Base-by-base conservation (phyloP, 2,888 invertebrate genomes). In the Orthonevra nobilis region DNA sequence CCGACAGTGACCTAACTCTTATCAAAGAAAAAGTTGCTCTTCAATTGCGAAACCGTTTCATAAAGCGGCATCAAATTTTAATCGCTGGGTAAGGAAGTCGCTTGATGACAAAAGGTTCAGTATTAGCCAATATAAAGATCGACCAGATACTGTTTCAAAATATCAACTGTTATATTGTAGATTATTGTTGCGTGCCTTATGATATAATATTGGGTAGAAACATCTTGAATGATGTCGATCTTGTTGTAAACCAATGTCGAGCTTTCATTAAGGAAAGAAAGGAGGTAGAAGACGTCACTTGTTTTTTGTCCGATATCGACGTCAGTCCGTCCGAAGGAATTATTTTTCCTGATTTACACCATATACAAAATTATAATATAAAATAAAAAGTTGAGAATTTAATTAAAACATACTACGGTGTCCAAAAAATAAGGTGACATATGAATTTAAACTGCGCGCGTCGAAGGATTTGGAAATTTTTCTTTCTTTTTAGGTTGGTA, bases 1-100 rank as follows among this genome's bases (percentile, higher is more conserved):
- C 40, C 2, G 36, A 46, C 1, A 61, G 46, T 61, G 46, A 61
- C 6, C 17, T 42, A 2, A 42, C 42, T 1, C 3, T 42, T 1
- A 3, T 42, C 0, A 42, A 42, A n/a, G 23, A 23, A 14, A 17
- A 15, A 7, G 7, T 7, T 14, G 9, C 7, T 2, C 2, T 1
- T 17, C 2, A n/a, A 38, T 9, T 38, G 7, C 2, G 5, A 14
- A 14, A 3, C 17, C 7, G 9, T 9, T 2, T 3, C 10, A 12
- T 42, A 1, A 5, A 12, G 3, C 9, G 0, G 7, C 36, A 38
- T 7, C 17, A 17, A 38, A 23, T 12, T 23, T 12, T 23, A 7
- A 23, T 44, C 1, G 0, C 3, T 2, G 26, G 42, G 3, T 15
- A 12, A 14, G 42, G 42, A 6, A 19, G 38, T n/a, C 7, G n/a